A percentile compares a stretch with the other conserved stretches of the same genome.
phyloP scores from a whole-genome alignment of 2,113 vertebrate genomes.

The Chaetura pelagica region DNA sequence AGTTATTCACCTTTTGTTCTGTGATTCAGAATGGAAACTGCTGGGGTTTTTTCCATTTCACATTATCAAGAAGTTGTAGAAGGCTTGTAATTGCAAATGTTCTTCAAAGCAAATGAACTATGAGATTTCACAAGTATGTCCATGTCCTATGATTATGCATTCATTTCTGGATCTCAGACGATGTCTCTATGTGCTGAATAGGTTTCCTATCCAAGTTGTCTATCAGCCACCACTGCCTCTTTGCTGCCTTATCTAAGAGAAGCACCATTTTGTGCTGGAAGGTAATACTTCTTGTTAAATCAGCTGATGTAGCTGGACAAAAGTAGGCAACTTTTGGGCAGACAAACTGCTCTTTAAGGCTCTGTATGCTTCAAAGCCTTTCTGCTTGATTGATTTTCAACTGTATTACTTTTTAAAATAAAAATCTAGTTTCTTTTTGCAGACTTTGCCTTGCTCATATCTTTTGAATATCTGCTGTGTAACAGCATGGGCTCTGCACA shows the following conservation, averaged over 20 bases:
- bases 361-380: background rate
- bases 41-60: background rate
- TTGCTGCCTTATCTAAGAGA: background rate
- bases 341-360: background rate
- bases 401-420: background rate
- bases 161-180: background rate
- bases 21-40: background rate
- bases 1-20: slow-evolving; percentile 12
- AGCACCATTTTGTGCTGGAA: background rate
- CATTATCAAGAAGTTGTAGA: background rate
- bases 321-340: background rate
- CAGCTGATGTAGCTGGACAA: background rate
- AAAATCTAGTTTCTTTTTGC: background rate
- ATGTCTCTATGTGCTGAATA: background rate
- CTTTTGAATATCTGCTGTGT: background rate
- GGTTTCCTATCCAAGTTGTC: background rate
- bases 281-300: background rate
- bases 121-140: background rate
- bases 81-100: background rate
- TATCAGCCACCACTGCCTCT: background rate
- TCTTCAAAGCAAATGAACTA: background rate
- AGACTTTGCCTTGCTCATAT: background rate
- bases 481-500: background rate
- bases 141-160: background rate
- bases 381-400: background rate